Evolutionary conservation across 2,888 invertebrate genomes (phyloP).

Genomic region (Melikaiella ostensackeni): DNA sequence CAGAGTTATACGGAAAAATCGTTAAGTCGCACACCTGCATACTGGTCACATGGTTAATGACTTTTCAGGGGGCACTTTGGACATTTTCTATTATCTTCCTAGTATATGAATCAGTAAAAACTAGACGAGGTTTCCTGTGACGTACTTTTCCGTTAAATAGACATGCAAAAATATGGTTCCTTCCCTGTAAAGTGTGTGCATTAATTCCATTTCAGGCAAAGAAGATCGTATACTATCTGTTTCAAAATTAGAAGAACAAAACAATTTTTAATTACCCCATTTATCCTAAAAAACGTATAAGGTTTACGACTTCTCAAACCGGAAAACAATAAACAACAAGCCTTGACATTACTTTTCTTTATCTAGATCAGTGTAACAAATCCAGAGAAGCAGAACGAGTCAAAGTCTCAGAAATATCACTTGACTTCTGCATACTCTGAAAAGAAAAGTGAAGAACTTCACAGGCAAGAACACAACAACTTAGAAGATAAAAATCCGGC

Average conservation of each 20-base stretch:
- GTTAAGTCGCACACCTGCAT: constrained; percentile 38
- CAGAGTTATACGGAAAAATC: constrained; percentile 34
- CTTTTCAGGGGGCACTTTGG: constrained; percentile 14
- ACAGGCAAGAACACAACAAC: neutral
- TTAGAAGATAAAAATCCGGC: neutral
- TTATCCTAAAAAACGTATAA: neutral
- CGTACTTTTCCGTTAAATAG: neutral
- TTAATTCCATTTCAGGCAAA: too few relatives aligned
- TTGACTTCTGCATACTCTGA: constrained; percentile 3
- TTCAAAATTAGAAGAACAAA: neutral
- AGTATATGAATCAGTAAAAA: neutral
- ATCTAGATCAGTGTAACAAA: constrained; percentile 23
- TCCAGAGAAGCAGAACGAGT: constrained; percentile 2
- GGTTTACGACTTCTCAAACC: neutral
- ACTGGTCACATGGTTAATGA: constrained; percentile 8
- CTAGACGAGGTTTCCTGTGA: neutral
- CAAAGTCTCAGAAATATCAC: constrained; percentile 1
- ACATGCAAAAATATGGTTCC: too few relatives aligned
- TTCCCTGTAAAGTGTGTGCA: too few relatives aligned
- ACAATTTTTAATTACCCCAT: neutral
- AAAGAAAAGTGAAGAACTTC: constrained; percentile 18
- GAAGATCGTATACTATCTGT: neutral
- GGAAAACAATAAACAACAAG: constrained; percentile 19
- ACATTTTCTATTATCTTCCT: constrained; percentile 17
- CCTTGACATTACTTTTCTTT: constrained; percentile 18